Conservation (phyloP, 2,888 invertebrate species). For the Tiliacea citrago region DNA sequence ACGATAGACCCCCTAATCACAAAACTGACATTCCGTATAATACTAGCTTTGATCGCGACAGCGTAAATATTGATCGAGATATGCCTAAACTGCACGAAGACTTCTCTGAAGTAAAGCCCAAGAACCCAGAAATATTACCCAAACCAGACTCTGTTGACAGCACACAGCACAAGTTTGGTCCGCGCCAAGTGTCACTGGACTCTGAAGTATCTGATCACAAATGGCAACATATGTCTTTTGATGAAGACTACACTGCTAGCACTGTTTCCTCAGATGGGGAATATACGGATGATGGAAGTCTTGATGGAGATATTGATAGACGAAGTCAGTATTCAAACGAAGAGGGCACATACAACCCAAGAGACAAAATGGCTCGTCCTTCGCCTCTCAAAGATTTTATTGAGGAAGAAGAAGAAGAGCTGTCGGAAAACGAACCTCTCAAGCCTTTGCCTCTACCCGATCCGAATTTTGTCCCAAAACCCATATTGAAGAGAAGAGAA, state of each 20-base stretch:
- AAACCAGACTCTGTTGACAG: slow-evolving; percentile 82
- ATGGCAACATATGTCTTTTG: slow-evolving; percentile 89
- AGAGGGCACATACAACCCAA: slow-evolving; percentile 93
- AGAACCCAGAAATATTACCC: slow-evolving; percentile 77
- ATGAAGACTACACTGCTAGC: slow-evolving; percentile 92
- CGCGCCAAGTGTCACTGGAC: slow-evolving; percentile 78
- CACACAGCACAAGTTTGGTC: slow-evolving; percentile 74
- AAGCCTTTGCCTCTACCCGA: slow-evolving; percentile 92
- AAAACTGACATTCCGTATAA: slow-evolving; percentile 84
- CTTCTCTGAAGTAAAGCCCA: slow-evolving; percentile 57
- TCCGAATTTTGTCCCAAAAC: slow-evolving; percentile 94
- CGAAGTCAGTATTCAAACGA: slow-evolving; percentile 86
- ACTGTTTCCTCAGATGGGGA: slow-evolving; percentile 90
- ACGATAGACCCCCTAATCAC: slow-evolving; percentile 69
- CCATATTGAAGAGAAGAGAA: slow-evolving; percentile 93
- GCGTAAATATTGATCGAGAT: slow-evolving; percentile 60
- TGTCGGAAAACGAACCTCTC: slow-evolving; percentile 90
- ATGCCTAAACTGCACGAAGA: slow-evolving; percentile 58
- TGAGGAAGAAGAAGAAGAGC: slow-evolving; percentile 85
- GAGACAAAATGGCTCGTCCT: slow-evolving; percentile 85
- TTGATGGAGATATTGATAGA: slow-evolving; percentile 81
- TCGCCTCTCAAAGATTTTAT: slow-evolving; percentile 75
- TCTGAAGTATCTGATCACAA: slow-evolving; percentile 79
- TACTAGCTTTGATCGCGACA: slow-evolving; percentile 66
- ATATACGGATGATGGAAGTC: slow-evolving; percentile 84